Conservation (phyloP, 1,140 invertebrate species). For the Hetaerina americana region DNA sequence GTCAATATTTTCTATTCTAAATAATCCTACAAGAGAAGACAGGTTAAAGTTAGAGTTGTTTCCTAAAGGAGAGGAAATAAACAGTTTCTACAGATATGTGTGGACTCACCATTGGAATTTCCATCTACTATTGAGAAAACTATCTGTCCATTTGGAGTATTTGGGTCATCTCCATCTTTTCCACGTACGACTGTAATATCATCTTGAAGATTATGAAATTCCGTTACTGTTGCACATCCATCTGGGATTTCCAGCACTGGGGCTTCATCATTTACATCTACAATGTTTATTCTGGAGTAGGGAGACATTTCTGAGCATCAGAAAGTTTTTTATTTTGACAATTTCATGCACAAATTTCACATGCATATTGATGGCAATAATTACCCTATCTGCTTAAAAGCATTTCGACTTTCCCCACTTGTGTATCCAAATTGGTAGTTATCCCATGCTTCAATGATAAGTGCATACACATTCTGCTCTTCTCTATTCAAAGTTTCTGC, state of each 20-base stretch:
- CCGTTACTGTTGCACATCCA: constrained; percentile 62
- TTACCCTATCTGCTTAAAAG: constrained; percentile 81
- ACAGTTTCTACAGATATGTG: neutral
- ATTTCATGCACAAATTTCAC: too few species aligned
- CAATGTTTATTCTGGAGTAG: constrained; percentile 48
- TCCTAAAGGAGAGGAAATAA: neutral
- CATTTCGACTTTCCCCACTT: constrained; percentile 79
- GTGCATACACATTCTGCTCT: constrained; percentile 53
- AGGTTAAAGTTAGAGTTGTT: neutral
- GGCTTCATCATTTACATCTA: constrained; percentile 77
- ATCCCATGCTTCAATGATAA: constrained; percentile 87
- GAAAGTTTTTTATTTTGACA: too few species aligned
- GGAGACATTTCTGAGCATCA: too few species aligned
- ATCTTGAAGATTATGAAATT: constrained; percentile 74
- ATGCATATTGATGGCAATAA: too few species aligned
- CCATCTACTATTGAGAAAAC: constrained; percentile 56
- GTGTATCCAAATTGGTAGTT: constrained; percentile 86
- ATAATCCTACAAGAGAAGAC: constrained; percentile 41
- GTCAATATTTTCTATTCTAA: constrained; percentile 62
- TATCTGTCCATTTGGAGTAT: constrained; percentile 62
- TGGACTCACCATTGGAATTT: constrained; percentile 50
- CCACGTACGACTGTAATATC: constrained; percentile 59
- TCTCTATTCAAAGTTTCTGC: constrained; percentile 73
- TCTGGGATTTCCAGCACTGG: constrained; percentile 48
- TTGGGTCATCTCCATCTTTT: constrained; percentile 67